These are phyloP conservation scores for Charanyca ferruginea DNA, from an alignment of 2,888 invertebrate species.

Conservation along the genomic window DNA sequence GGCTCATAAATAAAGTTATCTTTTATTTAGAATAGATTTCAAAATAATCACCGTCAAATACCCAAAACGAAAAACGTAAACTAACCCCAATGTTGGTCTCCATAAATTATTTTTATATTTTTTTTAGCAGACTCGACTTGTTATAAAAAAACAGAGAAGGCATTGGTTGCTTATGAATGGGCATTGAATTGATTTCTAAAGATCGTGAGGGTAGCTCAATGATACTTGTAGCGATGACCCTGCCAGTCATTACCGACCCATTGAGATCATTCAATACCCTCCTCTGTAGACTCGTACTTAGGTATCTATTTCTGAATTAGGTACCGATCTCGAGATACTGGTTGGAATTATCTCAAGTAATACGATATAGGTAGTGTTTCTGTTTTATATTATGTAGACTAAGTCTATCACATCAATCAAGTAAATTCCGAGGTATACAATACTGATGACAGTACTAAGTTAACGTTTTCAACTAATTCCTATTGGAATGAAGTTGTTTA, in stretches of 20 bases:
- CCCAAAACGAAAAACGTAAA: no score
- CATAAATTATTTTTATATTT: background rate
- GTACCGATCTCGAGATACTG: background rate
- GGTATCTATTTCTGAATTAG: background rate
- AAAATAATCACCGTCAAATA: no score
- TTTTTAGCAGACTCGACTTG: background rate
- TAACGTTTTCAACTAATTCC: no score
- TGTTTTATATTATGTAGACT: background rate
- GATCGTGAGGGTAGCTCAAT: slow-evolving; percentile 50
- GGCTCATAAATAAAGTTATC: no score
- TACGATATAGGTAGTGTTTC: background rate
- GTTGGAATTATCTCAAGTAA: background rate
- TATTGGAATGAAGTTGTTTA: no score
- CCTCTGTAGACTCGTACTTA: background rate
- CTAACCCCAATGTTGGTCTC: background rate
- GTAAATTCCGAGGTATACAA: background rate
- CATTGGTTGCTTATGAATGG: slow-evolving; percentile 51
- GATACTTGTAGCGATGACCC: slow-evolving; percentile 49
- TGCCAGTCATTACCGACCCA: slow-evolving; percentile 46
- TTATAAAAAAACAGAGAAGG: slow-evolving; percentile 30
- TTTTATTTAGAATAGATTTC: no score
- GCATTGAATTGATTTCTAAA: slow-evolving; percentile 51
- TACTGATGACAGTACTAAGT: no score
- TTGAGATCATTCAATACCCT: slow-evolving; percentile 44
- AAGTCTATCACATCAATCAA: background rate